Base-by-base conservation (phyloP, 2,113 vertebrate species). In the Monarcha castaneiventris region DNA sequence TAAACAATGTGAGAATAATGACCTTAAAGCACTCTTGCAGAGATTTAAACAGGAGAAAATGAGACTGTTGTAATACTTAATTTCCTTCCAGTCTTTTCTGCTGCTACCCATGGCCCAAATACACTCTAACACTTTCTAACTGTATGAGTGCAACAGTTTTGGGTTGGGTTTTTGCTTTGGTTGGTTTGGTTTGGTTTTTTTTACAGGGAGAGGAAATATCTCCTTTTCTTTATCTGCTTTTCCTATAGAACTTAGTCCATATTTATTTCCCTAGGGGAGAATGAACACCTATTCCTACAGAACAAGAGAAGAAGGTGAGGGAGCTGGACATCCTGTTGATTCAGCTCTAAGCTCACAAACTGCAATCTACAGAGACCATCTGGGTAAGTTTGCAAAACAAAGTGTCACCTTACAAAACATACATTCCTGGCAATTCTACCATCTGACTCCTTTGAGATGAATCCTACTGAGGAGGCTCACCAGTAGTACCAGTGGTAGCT, bases 291-390 rank as follows among this genome's bases (percentile, higher is more conserved):
- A 25, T 46, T 79, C 9, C 22, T 41, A 41, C 20, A 84, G 74
- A 89, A 67, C 15, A 56, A 73, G 43, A 69, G 56, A 39, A 66
- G 3, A 35, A 80, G 62, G 20, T 33, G 51, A 89, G 54, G 25
- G 80, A 88, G 56, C 30, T 56, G 58, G n/a, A 59, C 52, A 69
- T 94, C 81, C 87, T 93, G 80, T 86, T 82, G 80, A 89, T 83
- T 67, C n/a, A 85, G 29, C 62, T 66, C 75, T 84, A 51, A 84
- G 29, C 39, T 87, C 56, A 82, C 13, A 22, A 35, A 63, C 17
- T 43, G 67, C 66, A 78, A 93, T 88, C 68, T 79, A 80, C 59
- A 75, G 88, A 82, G 88, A 72, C 84, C 71, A 96, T 90, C 96
- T 90, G 96, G 41, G 12, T 62, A 51, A 83, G 41, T 92, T 66